These are phyloP conservation scores for Camponotus vicinus DNA, from an alignment of 1,140 invertebrate genomes.

Conservation along the genomic window DNA sequence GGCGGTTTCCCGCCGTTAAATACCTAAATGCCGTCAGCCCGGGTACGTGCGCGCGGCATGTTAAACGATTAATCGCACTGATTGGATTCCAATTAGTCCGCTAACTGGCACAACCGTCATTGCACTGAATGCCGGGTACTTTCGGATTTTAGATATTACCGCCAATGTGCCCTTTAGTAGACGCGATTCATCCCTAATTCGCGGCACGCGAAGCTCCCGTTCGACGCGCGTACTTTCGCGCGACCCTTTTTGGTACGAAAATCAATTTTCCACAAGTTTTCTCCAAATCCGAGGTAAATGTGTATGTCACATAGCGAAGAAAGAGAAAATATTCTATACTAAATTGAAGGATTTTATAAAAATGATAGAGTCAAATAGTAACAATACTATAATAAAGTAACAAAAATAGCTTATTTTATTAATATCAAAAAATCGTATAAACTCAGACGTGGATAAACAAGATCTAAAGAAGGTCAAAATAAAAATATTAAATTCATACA, in stretches of 20 bases:
- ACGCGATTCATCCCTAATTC: not conserved
- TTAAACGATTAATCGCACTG: conserved; percentile 82
- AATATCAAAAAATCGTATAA: too few relatives aligned
- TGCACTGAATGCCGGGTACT: conserved; percentile 55
- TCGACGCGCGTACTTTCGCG: not conserved
- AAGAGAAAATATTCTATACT: not conserved
- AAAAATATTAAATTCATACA: too few relatives aligned
- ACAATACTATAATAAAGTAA: too few relatives aligned
- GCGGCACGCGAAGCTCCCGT: conserved; percentile 4
- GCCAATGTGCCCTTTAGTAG: not conserved
- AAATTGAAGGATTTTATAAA: not conserved
- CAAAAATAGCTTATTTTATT: too few relatives aligned
- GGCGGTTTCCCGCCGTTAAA: conserved; percentile 78
- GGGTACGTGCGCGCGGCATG: conserved; percentile 71
- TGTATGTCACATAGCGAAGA: not conserved
- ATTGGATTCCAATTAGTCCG: conserved; percentile 85
- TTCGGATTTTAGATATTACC: conserved; percentile 50
- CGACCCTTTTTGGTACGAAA: not conserved
- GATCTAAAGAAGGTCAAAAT: too few relatives aligned
- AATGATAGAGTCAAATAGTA: not conserved
- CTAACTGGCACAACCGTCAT: conserved; percentile 74
- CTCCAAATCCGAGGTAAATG: not conserved
- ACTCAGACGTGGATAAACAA: too few relatives aligned
- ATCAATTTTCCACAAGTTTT: conserved; percentile 7
- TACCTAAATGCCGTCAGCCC: conserved; percentile 80